These are phyloP conservation scores for Pharmacophagus antenor DNA, from an alignment of 2,888 invertebrate species.

Conservation along the genomic window DNA sequence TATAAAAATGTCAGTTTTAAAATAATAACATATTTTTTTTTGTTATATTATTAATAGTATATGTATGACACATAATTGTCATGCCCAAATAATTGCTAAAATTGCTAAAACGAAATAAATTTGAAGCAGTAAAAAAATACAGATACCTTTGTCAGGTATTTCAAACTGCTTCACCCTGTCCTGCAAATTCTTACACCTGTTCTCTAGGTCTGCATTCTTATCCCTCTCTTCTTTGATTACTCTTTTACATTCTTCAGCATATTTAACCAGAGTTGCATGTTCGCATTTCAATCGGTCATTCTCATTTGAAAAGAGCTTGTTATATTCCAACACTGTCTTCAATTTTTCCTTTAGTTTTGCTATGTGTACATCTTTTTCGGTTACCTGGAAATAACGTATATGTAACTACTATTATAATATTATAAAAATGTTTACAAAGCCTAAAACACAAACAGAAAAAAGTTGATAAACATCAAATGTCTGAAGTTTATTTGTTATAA, in stretches of 20 bases:
- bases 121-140: background rate
- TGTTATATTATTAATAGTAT: too few species aligned
- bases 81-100: too few species aligned
- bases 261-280: conserved; percentile 69
- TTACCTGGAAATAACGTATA: conserved; percentile 63
- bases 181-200: conserved; percentile 55
- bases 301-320: conserved; percentile 82
- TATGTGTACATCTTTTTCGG: conserved; percentile 82
- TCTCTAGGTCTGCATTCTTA: conserved; percentile 53
- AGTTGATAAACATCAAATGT: too few species aligned
- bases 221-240: conserved; percentile 73
- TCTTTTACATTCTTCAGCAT: conserved; percentile 76
- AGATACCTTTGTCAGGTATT: conserved; percentile 63
- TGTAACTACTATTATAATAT: too few species aligned
- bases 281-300: conserved; percentile 79
- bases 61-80: too few species aligned
- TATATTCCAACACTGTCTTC: conserved; percentile 79
- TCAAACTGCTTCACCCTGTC: conserved; percentile 66
- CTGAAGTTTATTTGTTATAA: too few species aligned
- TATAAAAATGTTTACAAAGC: too few species aligned
- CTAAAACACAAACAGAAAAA: too few species aligned
- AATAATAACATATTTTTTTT: too few species aligned
- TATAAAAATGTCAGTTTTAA: too few species aligned
- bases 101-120: too few species aligned
- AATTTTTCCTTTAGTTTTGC: conserved; percentile 83